Evolutionary conservation across 2,888 invertebrate genomes (phyloP).

Genomic region (Cantharis nigra): DNA sequence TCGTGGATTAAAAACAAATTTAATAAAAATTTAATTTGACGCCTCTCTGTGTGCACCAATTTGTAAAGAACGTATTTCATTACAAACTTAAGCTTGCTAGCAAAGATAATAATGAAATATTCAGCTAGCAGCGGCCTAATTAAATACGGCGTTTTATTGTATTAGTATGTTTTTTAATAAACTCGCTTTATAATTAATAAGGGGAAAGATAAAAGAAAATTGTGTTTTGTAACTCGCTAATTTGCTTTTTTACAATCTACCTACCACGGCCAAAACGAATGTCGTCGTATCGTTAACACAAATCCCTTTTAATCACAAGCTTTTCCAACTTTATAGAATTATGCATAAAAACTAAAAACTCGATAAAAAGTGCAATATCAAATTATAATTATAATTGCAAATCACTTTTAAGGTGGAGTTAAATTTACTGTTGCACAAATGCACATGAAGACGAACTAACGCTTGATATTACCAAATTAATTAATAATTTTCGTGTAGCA

Average conservation of each 20-base stretch:
- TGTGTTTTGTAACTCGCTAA: constrained; percentile 22
- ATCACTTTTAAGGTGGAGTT: constrained; percentile 3
- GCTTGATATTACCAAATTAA: constrained; percentile 18
- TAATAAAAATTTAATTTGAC: constrained; percentile 14
- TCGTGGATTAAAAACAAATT: constrained; percentile 5
- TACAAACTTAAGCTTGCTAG: constrained; percentile 17
- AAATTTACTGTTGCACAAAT: constrained; percentile 4
- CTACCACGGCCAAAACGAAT: constrained; percentile 14
- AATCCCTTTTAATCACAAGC: constrained; percentile 27
- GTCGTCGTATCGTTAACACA: constrained; percentile 23
- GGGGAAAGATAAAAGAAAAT: constrained; percentile 23
- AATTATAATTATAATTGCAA: constrained; percentile 22
- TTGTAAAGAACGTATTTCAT: constrained; percentile 13
- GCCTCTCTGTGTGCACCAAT: constrained; percentile 3
- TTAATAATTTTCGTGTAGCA: constrained; percentile 24
- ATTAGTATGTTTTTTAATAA: constrained; percentile 27
- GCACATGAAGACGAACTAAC: constrained; percentile 19
- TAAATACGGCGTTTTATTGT: constrained; percentile 21
- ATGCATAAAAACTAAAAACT: constrained; percentile 19
- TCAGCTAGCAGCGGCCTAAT: constrained; percentile 18
- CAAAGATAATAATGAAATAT: constrained; percentile 25
- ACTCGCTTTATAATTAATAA: constrained; percentile 25
- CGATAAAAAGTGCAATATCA: constrained; percentile 24
- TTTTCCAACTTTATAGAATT: constrained; percentile 23
- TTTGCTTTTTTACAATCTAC: constrained; percentile 20